Evolutionary conservation across 2,797 vertebrate genomes (phyloP), one percentile per base, ranked within the genome.

Genomic region (Phoxinus dragarum): DNA sequence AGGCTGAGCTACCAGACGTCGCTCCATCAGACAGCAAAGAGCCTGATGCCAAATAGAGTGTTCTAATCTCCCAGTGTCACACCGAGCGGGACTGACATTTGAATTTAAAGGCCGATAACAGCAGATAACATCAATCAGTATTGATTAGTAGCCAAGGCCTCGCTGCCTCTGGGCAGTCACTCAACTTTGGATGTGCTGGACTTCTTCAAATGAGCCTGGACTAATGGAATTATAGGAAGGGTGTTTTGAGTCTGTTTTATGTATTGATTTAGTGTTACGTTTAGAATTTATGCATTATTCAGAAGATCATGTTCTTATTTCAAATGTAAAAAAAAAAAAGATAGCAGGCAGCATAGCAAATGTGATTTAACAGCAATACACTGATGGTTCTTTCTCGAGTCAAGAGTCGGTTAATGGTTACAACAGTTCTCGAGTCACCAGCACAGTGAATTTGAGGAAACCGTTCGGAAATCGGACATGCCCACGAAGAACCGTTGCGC

Each of bases 41-140:
- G 72, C 91, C 84, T 67, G 86, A 88, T 91, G 91, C 89, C 92
- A 93, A 88, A 92, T 89, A 81, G 86, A 91, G 90, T 86, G 83
- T 91, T 92, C 83, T 92, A 93, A 94, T 93, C 92, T 91, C 89
- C 88, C 83, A 82, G 89, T 89, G 90, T 93, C 92, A 92, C 90
- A 90, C 88, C 88, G 90, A 92, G 90, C 89, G 86, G 86, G 88
- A 90, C 87, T 94, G 94, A 92, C 92, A 93, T 96, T 95, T 94
- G 88, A 92, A 94, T 94, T 94, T 92, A 91, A 93, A 94, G 92
- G 91, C 92, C 78, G 90, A 93, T 92, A 93, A 91, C 91, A 93
- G 93, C 92, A 90, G 93, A 93, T 94, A 91, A 92, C 89, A 94
- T 94, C 91, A 93, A 93, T 92, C 92, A 88, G 91, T 94, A 92